phyloP scores from a whole-genome alignment of 2,113 vertebrate species.

The Ramphastos sulfuratus region DNA sequence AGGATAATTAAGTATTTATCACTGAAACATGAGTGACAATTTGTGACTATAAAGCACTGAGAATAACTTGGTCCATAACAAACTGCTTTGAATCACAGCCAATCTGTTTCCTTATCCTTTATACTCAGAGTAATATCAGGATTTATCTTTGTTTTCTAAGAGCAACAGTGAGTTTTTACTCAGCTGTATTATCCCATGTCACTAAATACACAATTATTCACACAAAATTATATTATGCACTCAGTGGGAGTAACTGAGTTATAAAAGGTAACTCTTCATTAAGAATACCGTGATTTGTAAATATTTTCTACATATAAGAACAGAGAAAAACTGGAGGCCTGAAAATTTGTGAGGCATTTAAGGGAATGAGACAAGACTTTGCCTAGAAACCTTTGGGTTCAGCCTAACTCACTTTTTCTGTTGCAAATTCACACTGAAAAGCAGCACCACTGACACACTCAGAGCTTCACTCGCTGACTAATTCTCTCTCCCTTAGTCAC shows the following conservation, averaged over 20 bases:
- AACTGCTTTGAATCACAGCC: neutral
- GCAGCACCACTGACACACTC: neutral
- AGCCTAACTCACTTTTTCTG: neutral
- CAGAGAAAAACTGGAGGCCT: neutral
- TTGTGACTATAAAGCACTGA: neutral
- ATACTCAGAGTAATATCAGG: neutral
- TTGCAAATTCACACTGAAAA: neutral
- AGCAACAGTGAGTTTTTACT: neutral
- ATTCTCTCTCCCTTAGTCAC: neutral
- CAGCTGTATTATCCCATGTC: neutral
- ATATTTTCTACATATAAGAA: neutral
- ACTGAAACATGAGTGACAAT: slow-evolving; percentile 46
- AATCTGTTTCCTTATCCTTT: neutral
- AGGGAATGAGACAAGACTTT: neutral
- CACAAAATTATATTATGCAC: neutral
- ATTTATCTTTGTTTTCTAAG: neutral
- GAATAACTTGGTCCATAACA: neutral
- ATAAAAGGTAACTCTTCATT: neutral
- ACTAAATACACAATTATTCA: neutral
- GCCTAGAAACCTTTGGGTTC: neutral
- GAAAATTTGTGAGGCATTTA: neutral
- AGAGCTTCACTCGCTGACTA: neutral
- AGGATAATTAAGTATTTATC: slow-evolving; percentile 50
- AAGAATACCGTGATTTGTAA: neutral
- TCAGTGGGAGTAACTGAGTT: neutral